Conservation (phyloP, 2,113 vertebrate species). For the Chinchilla lanigera region DNA sequence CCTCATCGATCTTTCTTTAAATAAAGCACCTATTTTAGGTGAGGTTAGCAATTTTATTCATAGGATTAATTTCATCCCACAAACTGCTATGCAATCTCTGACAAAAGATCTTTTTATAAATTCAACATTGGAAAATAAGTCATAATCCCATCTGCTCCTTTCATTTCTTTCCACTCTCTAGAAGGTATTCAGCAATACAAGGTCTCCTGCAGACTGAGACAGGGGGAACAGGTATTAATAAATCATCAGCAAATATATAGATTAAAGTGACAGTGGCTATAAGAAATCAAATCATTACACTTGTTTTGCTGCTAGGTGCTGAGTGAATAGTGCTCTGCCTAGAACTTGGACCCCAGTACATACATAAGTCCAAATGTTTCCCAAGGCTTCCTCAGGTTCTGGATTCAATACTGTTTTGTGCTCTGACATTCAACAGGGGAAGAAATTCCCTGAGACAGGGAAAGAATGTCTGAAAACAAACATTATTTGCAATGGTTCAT, state of each 20-base stretch:
- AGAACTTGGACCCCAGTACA: background rate
- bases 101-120: constrained; percentile 70
- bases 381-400: background rate
- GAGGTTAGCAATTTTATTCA: constrained; percentile 70
- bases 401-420: background rate
- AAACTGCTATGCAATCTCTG: constrained; percentile 64
- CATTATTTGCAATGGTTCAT: background rate
- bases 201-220: constrained; percentile 60
- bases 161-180: constrained; percentile 43
- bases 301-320: background rate
- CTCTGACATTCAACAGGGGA: background rate
- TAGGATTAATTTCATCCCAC: constrained; percentile 75
- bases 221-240: constrained; percentile 72
- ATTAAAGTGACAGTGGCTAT: constrained; percentile 54
- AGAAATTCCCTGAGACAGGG: background rate
- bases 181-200: constrained; percentile 60
- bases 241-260: constrained; percentile 69
- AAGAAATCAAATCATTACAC: constrained; percentile 63
- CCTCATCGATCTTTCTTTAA: constrained; percentile 69
- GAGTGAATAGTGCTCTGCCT: background rate
- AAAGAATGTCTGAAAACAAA: background rate
- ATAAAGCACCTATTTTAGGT: constrained; percentile 74
- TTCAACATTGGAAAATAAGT: constrained; percentile 68
- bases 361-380: background rate
- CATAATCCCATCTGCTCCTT: constrained; percentile 65